phyloP scores from a whole-genome alignment of 2,113 vertebrate species.

The Emydura subglobosa region DNA sequence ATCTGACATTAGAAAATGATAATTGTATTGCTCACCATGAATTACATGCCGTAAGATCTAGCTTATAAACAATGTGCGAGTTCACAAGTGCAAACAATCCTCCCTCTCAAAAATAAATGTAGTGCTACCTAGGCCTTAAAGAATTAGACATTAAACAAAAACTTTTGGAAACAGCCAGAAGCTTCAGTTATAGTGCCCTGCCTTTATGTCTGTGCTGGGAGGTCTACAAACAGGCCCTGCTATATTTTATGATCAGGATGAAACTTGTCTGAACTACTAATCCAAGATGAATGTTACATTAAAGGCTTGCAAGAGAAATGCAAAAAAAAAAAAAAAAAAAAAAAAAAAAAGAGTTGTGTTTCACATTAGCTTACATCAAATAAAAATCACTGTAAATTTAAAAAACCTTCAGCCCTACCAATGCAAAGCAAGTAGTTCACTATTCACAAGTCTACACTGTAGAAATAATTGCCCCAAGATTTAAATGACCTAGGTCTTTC shows the following conservation, averaged over 20 bases:
- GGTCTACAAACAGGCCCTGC: background rate
- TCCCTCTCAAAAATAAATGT: slow-evolving; percentile 21
- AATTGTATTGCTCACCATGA: accelerated
- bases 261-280: background rate
- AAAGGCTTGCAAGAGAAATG: accelerated
- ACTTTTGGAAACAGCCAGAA: background rate
- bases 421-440: background rate
- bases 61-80: background rate
- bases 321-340: background rate
- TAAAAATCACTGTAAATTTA: background rate
- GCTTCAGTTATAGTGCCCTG: background rate
- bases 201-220: background rate
- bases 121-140: background rate
- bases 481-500: background rate
- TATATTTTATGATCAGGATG: slow-evolving; percentile 10
- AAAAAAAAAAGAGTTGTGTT: background rate
- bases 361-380: background rate
- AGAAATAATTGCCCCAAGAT: background rate
- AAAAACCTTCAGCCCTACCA: background rate
- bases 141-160: background rate
- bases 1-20: background rate
- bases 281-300: accelerated
- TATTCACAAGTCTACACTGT: background rate
- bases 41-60: background rate
- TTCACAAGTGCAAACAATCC: background rate